Base-by-base conservation (phyloP, 2,888 invertebrate genomes). In the Chromoteleia sp. region DNA sequence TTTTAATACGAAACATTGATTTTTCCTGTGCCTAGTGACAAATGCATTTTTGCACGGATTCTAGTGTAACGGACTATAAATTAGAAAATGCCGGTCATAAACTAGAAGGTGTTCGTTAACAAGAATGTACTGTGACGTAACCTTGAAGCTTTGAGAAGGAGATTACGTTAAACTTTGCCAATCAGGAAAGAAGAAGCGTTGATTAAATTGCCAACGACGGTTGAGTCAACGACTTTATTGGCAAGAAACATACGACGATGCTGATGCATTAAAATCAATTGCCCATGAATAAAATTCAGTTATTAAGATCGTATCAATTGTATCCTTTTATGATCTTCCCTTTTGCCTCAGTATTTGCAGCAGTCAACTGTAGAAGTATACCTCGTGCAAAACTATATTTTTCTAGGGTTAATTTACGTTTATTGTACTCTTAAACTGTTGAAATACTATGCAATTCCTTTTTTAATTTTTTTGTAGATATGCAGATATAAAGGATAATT, bases 161-260 rank as follows among this genome's bases (percentile, higher is more conserved):
- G 59, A 41, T 43, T 29, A 59, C 43, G 33, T 63, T 63, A 63
- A 63, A 63, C 5, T 63, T 33, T 25, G 25, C 59, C 59, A 59
- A 59, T 59, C 17, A 19, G 25, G 29, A 25, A 43, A 43, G 36
- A 43, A 41, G 19, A 59, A 41, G 19, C 29, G 59, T 59, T 59
- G 59, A 59, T 59, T 59, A 43, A 43, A 59, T 59, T 21, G 41
- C 39, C 33, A 33, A 14, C 21, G 10, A 56, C 19, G 29, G 15
- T 25, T 29, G 15, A 59, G 59, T 59, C 59, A 59, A 59, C 43
- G 59, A 43, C 59, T 59, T 43, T 59, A 59, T 59, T 59, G 36
- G 8, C 25, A 41, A 58, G 33, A 10, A 10, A 33, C 33, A 33
- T 7, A 33, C 2, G 10, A 33, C 7, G 33, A 6, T 25, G 6